These are phyloP conservation scores for Trinectes maculatus DNA, from an alignment of 2,113 vertebrate species.

Conservation along the genomic window DNA sequence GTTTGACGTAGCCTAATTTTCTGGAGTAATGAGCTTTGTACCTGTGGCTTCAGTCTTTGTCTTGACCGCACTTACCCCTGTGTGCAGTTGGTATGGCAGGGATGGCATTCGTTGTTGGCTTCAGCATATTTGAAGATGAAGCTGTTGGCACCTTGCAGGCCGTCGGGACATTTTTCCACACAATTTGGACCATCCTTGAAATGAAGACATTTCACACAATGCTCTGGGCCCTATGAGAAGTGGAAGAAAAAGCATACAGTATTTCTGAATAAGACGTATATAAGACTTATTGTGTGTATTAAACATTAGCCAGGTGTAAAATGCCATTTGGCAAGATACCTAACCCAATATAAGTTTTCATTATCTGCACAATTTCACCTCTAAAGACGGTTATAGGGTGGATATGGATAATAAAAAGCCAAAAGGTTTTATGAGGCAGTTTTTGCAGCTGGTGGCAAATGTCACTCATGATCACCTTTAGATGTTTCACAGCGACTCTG, in stretches of 20 bases:
- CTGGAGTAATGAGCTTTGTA: not conserved
- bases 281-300: no score
- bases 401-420: no score
- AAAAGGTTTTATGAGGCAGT: no score
- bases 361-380: no score
- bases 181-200: slow-evolving; percentile 99
- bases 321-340: not conserved
- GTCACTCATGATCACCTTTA: no score
- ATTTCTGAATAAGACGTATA: not conserved
- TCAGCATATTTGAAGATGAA: slow-evolving; percentile 99
- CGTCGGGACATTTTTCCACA: slow-evolving; percentile 97
- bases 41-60: slow-evolving; percentile 1
- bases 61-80: slow-evolving; percentile 84
- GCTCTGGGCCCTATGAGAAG: slow-evolving; percentile 89
- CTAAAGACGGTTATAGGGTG: no score
- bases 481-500: no score
- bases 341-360: not conserved
- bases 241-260: not conserved
- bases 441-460: no score
- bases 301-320: not conserved
- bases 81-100: slow-evolving; percentile 95
- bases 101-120: slow-evolving; percentile 92
- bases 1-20: not conserved
- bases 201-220: slow-evolving; percentile 95
- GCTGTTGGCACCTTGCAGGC: slow-evolving; percentile 94